phyloP scores from a whole-genome alignment of 2,888 invertebrate species.

The Crossocerus cetratus region DNA sequence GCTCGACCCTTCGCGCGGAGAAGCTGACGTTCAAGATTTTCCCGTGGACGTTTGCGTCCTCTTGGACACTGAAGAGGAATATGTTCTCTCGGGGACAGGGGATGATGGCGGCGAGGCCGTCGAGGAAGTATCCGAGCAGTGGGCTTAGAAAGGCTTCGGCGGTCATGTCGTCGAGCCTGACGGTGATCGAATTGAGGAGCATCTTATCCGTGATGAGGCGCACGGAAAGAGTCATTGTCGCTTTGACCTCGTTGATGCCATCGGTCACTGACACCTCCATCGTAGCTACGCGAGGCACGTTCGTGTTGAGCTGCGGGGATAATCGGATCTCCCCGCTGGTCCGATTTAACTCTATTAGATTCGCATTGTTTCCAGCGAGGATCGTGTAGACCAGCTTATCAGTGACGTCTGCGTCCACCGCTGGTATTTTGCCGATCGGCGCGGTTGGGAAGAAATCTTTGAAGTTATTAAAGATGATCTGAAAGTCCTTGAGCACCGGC shows the following conservation, averaged over 20 bases:
- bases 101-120: constrained; percentile 93
- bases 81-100: constrained; percentile 95
- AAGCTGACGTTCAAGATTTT: constrained; percentile 96
- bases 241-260: constrained; percentile 95
- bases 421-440: constrained; percentile 93
- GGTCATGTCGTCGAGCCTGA: constrained; percentile 94
- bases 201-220: constrained; percentile 95
- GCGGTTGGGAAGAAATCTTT: constrained; percentile 95
- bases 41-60: constrained; percentile 92
- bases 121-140: constrained; percentile 90
- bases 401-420: constrained; percentile 95
- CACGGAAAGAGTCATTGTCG: constrained; percentile 94
- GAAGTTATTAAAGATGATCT: constrained; percentile 96
- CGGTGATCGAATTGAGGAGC: constrained; percentile 95
- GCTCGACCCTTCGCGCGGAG: constrained; percentile 90
- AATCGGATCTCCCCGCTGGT: constrained; percentile 90
- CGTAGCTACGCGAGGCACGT: constrained; percentile 94
- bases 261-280: constrained; percentile 97
- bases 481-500: constrained; percentile 93
- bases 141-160: constrained; percentile 95
- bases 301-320: constrained; percentile 95
- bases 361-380: constrained; percentile 94
- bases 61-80: constrained; percentile 93
- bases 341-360: constrained; percentile 89
- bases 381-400: constrained; percentile 91